A percentile compares a stretch with the other conserved stretches of the same genome.
These are phyloP conservation scores for Phaethornis superciliosus DNA, from an alignment of 2,113 vertebrate genomes.

Conservation along the genomic window DNA sequence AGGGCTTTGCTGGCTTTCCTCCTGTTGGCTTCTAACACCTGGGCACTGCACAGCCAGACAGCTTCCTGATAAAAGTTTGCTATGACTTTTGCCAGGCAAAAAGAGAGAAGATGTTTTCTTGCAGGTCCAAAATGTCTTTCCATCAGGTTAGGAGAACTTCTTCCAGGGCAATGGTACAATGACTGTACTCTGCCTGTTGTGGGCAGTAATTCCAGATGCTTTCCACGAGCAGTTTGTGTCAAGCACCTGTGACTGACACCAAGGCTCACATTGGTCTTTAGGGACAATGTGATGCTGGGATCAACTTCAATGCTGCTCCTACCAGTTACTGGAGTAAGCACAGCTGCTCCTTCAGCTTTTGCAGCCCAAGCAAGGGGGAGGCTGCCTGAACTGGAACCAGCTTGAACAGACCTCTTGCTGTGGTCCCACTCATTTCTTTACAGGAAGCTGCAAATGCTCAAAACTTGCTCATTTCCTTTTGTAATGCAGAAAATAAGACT, in stretches of 20 bases:
- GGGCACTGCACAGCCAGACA: neutral
- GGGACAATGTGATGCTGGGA: accelerated
- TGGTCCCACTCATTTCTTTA: neutral
- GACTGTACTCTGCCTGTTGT: accelerated
- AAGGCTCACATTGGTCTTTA: neutral
- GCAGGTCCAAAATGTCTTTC: neutral
- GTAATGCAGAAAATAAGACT: neutral
- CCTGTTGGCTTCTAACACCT: neutral
- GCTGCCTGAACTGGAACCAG: neutral
- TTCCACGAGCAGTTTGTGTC: neutral
- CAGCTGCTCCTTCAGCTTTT: accelerated
- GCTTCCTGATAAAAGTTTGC: neutral
- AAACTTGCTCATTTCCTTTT: neutral
- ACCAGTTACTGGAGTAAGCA: accelerated
- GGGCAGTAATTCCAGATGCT: neutral
- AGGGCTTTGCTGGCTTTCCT: neutral
- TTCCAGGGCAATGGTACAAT: accelerated
- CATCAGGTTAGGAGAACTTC: neutral
- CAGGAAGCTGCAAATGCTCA: neutral
- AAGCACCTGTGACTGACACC: neutral
- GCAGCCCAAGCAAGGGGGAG: accelerated
- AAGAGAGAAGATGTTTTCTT: neutral
- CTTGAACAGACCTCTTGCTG: neutral
- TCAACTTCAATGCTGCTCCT: accelerated
- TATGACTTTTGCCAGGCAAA: neutral